phyloP scores from a whole-genome alignment of 1,140 invertebrate species.

The Nasonia longicornis region DNA sequence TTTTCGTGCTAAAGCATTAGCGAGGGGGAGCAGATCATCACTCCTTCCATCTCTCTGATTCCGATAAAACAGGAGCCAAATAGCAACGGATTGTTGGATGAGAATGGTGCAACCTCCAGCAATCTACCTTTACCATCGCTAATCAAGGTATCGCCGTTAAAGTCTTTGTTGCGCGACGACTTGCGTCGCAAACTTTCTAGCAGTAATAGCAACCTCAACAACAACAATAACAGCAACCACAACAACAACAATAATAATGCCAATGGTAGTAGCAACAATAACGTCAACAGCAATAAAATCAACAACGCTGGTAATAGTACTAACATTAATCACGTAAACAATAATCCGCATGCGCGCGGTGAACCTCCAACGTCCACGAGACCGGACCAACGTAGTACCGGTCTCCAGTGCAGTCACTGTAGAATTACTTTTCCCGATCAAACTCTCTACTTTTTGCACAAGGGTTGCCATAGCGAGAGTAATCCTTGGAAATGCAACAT shows the following conservation, averaged over 20 bases:
- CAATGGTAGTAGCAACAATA: not conserved
- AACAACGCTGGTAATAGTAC: conserved; percentile 48
- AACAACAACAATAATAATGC: conserved; percentile 58
- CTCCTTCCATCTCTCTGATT: conserved; percentile 86
- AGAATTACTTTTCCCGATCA: conserved; percentile 95
- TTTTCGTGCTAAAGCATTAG: conserved; percentile 40
- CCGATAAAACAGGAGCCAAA: conserved; percentile 84
- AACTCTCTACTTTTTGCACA: conserved; percentile 96
- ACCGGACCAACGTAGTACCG: conserved; percentile 66
- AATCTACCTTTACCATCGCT: conserved; percentile 72
- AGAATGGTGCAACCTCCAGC: conserved; percentile 72
- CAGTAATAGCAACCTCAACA: conserved; percentile 66
- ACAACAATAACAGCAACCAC: conserved; percentile 62
- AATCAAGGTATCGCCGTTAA: conserved; percentile 85
- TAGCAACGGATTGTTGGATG: conserved; percentile 67
- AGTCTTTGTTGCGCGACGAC: conserved; percentile 85
- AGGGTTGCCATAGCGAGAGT: conserved; percentile 95
- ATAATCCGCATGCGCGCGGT: conserved; percentile 60
- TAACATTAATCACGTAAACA: conserved; percentile 62
- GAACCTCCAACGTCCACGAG: conserved; percentile 68
- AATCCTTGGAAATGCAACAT: conserved; percentile 99
- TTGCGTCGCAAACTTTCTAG: conserved; percentile 80
- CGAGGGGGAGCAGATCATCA: conserved; percentile 64
- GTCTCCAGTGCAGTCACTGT: conserved; percentile 87
- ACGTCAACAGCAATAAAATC: not conserved